phyloP scores from a whole-genome alignment of 2,888 invertebrate genomes.

The Pandemis heparana region DNA sequence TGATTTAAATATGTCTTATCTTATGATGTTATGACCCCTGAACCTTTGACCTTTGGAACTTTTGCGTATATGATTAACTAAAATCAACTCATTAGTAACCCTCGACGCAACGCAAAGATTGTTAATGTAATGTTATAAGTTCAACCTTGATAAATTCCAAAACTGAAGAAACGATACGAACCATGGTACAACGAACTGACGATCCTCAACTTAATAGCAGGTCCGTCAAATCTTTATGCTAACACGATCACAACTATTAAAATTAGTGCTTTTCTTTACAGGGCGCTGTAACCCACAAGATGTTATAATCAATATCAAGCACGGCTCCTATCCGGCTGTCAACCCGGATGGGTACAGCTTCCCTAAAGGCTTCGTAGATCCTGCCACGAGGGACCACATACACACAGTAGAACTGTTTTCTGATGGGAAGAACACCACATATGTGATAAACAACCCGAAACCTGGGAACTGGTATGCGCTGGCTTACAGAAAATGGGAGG shows the following conservation, averaged over 20 bases:
- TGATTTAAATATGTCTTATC: no score
- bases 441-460: slow-evolving; percentile 87
- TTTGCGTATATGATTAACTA: no score
- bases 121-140: no score
- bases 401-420: slow-evolving; percentile 87
- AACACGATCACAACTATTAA: not conserved
- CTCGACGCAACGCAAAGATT: no score
- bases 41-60: no score
- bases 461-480: slow-evolving; percentile 93
- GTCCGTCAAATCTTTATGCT: not conserved
- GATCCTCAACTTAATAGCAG: no score
- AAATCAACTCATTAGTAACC: no score
- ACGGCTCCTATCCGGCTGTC: slow-evolving; percentile 93
- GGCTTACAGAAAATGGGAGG: slow-evolving; percentile 91
- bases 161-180: no score
- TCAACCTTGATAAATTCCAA: no score
- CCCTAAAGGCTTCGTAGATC: slow-evolving; percentile 87
- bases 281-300: slow-evolving; percentile 87
- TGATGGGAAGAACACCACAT: slow-evolving; percentile 85
- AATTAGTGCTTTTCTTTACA: slow-evolving; percentile 52
- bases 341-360: slow-evolving; percentile 93
- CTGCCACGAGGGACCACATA: slow-evolving; percentile 75
- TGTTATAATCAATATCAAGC: slow-evolving; percentile 90
- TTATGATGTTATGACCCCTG: no score
- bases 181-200: no score